Conservation (phyloP, 2,797 vertebrate species). For the Iguana delicatissima region DNA sequence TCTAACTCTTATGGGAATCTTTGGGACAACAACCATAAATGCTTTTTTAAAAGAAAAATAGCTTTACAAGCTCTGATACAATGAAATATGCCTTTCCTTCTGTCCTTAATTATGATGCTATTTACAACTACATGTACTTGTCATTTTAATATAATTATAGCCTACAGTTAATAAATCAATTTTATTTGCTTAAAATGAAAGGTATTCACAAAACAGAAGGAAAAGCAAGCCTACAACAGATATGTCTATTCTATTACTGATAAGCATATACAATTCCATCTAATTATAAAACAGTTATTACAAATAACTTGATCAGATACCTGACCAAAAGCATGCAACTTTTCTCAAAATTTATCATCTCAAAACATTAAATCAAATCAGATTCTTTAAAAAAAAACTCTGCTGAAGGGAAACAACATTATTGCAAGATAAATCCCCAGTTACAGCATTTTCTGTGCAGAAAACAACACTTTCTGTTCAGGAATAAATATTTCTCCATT, state of each 20-base stretch:
- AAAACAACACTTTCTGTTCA: too few relatives aligned
- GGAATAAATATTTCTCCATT: too few relatives aligned
- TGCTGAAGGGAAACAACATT: too few relatives aligned
- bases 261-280: background rate
- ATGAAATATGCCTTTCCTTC: background rate
- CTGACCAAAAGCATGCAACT: too few relatives aligned
- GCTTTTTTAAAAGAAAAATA: background rate
- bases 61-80: background rate
- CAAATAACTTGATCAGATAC: background rate
- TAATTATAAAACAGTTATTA: background rate
- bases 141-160: background rate
- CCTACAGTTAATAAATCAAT: background rate
- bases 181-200: background rate
- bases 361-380: background rate
- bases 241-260: background rate
- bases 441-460: too few relatives aligned
- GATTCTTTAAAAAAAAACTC: too few relatives aligned
- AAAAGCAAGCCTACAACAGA: background rate
- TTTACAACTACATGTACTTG: background rate
- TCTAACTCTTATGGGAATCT: background rate
- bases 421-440: too few relatives aligned
- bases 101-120: background rate
- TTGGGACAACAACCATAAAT: background rate
- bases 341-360: background rate
- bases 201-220: background rate